Conservation (phyloP, 2,888 invertebrate genomes). For the Cosmorhoe ocellata region DNA sequence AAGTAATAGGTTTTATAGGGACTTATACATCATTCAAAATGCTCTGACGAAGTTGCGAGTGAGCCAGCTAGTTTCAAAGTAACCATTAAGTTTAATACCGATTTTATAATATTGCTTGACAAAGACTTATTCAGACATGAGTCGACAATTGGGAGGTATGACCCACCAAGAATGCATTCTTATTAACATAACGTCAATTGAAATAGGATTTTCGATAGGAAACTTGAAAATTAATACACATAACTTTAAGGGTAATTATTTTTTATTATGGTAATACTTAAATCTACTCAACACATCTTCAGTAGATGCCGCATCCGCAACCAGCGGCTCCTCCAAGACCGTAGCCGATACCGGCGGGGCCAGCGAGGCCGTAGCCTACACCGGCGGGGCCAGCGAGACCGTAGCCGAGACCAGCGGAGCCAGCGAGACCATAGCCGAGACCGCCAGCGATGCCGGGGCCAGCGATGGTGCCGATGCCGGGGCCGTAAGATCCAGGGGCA, state of each 20-base stretch:
- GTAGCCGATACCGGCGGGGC: constrained; percentile 11
- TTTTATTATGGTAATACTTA: not conserved
- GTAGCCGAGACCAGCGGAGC: constrained; percentile 21
- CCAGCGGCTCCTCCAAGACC: constrained; percentile 2
- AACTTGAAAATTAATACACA: too few species aligned
- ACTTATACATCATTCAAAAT: too few species aligned
- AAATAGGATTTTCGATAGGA: too few species aligned
- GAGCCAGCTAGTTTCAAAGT: too few species aligned
- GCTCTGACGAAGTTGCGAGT: too few species aligned
- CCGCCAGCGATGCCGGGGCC: constrained; percentile 4
- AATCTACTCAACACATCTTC: not conserved
- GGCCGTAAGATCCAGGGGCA: constrained; percentile 18
- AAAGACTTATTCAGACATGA: too few species aligned
- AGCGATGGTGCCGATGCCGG: constrained; percentile 18
- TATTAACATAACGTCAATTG: too few species aligned
- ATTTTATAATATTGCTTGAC: too few species aligned
- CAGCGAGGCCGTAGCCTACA: constrained; percentile 11
- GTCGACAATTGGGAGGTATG: too few species aligned
- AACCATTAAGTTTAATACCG: too few species aligned
- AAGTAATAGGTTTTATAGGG: too few species aligned
- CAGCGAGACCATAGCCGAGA: constrained; percentile 21
- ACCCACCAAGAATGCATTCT: too few species aligned
- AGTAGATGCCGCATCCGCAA: constrained; percentile 16
- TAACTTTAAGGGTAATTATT: not conserved
- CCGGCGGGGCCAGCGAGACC: constrained; percentile 8